Conservation (phyloP, 2,797 vertebrate genomes). For the Sternotherus odoratus region DNA sequence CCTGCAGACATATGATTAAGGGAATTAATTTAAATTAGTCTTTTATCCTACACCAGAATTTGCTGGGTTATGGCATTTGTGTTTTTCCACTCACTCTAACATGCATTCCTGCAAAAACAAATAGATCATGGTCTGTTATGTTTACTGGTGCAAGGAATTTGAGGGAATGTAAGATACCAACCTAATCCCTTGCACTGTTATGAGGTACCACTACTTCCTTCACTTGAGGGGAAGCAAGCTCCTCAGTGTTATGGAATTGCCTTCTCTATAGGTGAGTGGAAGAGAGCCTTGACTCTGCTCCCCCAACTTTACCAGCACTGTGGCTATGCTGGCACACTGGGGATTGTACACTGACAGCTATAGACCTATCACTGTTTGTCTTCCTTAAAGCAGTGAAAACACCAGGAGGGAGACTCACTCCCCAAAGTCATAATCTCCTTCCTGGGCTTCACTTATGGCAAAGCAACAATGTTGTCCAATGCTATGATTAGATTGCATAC, state of each 20-base stretch:
- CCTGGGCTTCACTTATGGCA: no score
- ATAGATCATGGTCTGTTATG: background rate
- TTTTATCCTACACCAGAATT: background rate
- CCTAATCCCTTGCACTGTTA: background rate
- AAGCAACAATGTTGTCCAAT: no score
- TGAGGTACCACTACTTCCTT: background rate
- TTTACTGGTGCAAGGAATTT: background rate
- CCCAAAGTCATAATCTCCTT: no score
- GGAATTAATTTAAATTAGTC: background rate
- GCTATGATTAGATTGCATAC: no score
- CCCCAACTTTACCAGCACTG: background rate
- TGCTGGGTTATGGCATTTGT: background rate
- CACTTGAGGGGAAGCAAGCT: background rate
- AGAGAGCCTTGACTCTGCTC: background rate
- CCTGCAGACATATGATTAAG: background rate
- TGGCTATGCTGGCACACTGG: background rate
- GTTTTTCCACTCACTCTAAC: background rate
- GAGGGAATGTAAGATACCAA: no score
- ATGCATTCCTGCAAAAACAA: background rate
- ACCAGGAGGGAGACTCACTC: no score
- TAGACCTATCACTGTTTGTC: background rate
- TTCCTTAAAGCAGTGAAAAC: no score
- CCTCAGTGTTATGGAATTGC: background rate
- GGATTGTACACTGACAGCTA: background rate
- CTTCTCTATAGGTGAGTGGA: background rate